phyloP scores from a whole-genome alignment of 2,113 vertebrate genomes.

The Anarrhichthys ocellatus region DNA sequence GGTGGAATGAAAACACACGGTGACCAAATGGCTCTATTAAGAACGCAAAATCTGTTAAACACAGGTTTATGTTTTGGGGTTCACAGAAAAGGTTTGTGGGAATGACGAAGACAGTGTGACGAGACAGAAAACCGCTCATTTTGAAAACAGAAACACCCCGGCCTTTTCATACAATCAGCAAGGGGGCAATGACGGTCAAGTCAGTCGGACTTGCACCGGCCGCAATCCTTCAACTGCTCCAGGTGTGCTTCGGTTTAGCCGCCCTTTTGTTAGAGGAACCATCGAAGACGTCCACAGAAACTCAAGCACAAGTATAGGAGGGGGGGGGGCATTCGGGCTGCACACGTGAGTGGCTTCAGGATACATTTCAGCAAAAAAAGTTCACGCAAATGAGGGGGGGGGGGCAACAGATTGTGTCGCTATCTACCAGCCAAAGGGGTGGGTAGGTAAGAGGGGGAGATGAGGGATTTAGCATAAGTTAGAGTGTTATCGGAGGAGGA shows the following conservation, averaged over 20 bases:
- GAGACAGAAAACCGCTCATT: conserved; percentile 59
- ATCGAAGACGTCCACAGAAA: conserved; percentile 48
- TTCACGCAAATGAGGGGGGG: conserved; percentile 61
- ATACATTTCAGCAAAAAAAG: conserved; percentile 51
- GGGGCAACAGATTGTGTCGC: conserved; percentile 76
- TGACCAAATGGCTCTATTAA: conserved; percentile 32
- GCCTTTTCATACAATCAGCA: conserved; percentile 27
- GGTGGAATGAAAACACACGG: conserved; percentile 16
- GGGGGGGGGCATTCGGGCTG: conserved; percentile 59
- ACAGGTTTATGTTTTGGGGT: neutral
- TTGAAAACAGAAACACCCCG: conserved; percentile 34
- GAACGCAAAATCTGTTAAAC: conserved; percentile 40
- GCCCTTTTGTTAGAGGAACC: conserved; percentile 46
- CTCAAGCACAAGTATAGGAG: conserved; percentile 40
- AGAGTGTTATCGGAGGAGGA: conserved; percentile 69
- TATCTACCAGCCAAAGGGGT: conserved; percentile 68
- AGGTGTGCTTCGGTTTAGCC: conserved; percentile 47
- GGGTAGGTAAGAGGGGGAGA: conserved; percentile 1
- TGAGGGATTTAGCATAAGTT: conserved; percentile 68
- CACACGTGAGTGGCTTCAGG: conserved; percentile 68
- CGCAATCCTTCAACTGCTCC: conserved; percentile 45
- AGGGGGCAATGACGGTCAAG: conserved; percentile 52
- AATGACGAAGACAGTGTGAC: conserved; percentile 59
- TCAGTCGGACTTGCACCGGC: conserved; percentile 63
- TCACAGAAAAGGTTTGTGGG: neutral